These are phyloP conservation scores for Neuroscelio doddi DNA, from an alignment of 2,888 invertebrate genomes.

Conservation along the genomic window DNA sequence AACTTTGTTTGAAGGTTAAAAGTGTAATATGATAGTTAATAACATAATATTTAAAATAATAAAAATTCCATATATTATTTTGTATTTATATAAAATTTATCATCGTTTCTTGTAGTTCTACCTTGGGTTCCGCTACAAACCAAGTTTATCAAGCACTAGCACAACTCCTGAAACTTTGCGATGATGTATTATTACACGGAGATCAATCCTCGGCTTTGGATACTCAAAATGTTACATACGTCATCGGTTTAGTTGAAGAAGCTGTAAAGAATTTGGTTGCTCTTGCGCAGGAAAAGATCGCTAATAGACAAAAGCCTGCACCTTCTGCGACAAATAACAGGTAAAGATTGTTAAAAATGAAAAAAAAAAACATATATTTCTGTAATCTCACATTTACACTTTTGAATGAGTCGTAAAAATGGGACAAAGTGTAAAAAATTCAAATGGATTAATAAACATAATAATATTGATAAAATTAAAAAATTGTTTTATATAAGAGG, in stretches of 20 bases:
- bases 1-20: no score
- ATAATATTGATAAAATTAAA: no score
- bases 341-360: slow-evolving; percentile 44
- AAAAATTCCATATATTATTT: no score
- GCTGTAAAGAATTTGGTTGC: slow-evolving; percentile 85
- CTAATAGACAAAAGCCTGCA: slow-evolving; percentile 74
- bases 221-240: slow-evolving; percentile 79
- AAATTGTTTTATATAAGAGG: not conserved
- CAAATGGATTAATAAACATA: no score
- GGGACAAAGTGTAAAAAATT: no score
- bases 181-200: slow-evolving; percentile 86
- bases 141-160: slow-evolving; percentile 91
- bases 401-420: no score
- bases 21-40: no score
- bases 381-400: no score
- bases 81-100: not conserved
- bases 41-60: no score
- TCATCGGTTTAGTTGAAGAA: slow-evolving; percentile 81
- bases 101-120: slow-evolving; percentile 74
- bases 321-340: slow-evolving; percentile 64
- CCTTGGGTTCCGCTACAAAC: slow-evolving; percentile 85
- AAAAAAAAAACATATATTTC: not conserved
- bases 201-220: slow-evolving; percentile 79
- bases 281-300: slow-evolving; percentile 87
- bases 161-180: slow-evolving; percentile 90